Percentiles rank a stretch among this genome's conserved stretches.
These are phyloP conservation scores for Drosophila nannoptera DNA, from an alignment of 1,140 invertebrate species.

Conservation along the genomic window DNA sequence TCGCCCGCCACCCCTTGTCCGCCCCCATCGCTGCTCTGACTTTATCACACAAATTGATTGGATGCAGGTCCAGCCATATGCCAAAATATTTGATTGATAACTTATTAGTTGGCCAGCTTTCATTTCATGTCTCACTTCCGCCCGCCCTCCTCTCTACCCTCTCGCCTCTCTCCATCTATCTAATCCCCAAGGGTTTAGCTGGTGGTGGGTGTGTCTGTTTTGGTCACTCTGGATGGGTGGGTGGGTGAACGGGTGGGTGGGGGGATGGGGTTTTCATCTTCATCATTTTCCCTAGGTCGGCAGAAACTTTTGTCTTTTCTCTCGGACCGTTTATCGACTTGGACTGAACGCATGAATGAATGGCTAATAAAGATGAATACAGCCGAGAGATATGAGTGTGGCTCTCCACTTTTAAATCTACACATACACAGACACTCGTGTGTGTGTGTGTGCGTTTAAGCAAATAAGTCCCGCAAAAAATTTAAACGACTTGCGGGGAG, in stretches of 20 bases:
- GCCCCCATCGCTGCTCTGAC: constrained; percentile 49
- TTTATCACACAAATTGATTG: constrained; percentile 76
- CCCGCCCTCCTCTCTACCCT: too few relatives aligned
- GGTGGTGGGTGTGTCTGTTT: too few relatives aligned
- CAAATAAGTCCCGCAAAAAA: constrained; percentile 37
- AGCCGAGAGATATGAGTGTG: constrained; percentile 26
- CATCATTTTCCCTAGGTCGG: constrained; percentile 60
- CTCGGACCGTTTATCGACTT: constrained; percentile 46
- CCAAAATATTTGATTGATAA: constrained; percentile 76
- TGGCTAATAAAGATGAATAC: constrained; percentile 75
- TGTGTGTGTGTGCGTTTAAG: constrained; percentile 15
- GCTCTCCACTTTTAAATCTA: constrained; percentile 8
- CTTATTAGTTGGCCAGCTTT: constrained; percentile 66
- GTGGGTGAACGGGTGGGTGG: neutral
- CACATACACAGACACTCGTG: neutral
- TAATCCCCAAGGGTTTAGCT: constrained; percentile 22
- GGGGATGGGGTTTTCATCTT: constrained; percentile 2
- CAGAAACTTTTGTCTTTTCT: constrained; percentile 59
- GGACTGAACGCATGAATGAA: constrained; percentile 66
- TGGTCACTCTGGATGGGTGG: too few relatives aligned
- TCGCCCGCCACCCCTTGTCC: constrained; percentile 4
- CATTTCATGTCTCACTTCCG: constrained; percentile 22
- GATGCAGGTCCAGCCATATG: constrained; percentile 58
- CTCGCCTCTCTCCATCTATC: neutral
- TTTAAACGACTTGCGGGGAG: constrained; percentile 31